A percentile compares a stretch with the other conserved stretches of the same genome.
phyloP scores from a whole-genome alignment of 1,140 invertebrate genomes.

The Venturia canescens region DNA sequence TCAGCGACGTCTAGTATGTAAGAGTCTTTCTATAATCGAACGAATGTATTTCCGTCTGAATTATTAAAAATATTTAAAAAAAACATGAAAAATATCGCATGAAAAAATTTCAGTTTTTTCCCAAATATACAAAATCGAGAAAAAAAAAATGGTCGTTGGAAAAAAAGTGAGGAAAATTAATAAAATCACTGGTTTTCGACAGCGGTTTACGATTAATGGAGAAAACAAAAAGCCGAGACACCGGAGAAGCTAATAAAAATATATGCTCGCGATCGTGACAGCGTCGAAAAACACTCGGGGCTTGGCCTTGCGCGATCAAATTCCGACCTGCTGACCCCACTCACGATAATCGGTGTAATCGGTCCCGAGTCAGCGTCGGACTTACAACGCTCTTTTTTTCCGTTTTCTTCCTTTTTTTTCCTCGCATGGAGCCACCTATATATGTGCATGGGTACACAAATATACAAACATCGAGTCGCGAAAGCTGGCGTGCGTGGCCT shows the following conservation, averaged over 20 bases:
- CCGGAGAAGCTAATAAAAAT: background rate
- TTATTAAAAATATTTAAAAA: too few relatives aligned
- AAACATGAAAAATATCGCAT: too few relatives aligned
- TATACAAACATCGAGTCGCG: background rate
- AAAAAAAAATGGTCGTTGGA: too few relatives aligned
- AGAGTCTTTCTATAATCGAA: too few relatives aligned
- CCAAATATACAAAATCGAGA: too few relatives aligned
- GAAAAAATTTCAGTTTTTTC: too few relatives aligned
- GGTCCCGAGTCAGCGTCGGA: background rate
- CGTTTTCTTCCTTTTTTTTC: background rate
- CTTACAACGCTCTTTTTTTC: background rate
- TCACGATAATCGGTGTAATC: slow-evolving; percentile 13
- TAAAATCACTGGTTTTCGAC: too few relatives aligned
- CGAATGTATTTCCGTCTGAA: too few relatives aligned
- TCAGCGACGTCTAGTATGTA: too few relatives aligned
- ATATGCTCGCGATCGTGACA: background rate
- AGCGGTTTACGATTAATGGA: too few relatives aligned
- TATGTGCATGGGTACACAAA: too few relatives aligned
- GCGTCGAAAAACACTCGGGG: background rate
- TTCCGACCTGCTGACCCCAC: slow-evolving; percentile 31
- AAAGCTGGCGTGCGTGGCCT: slow-evolving; percentile 16
- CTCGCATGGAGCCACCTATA: background rate
- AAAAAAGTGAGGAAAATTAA: too few relatives aligned
- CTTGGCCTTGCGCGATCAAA: slow-evolving; percentile 20
- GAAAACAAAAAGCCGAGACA: background rate